Evolutionary conservation across 2,888 invertebrate genomes (phyloP).

Genomic region (Gisinianus flammeolus): DNA sequence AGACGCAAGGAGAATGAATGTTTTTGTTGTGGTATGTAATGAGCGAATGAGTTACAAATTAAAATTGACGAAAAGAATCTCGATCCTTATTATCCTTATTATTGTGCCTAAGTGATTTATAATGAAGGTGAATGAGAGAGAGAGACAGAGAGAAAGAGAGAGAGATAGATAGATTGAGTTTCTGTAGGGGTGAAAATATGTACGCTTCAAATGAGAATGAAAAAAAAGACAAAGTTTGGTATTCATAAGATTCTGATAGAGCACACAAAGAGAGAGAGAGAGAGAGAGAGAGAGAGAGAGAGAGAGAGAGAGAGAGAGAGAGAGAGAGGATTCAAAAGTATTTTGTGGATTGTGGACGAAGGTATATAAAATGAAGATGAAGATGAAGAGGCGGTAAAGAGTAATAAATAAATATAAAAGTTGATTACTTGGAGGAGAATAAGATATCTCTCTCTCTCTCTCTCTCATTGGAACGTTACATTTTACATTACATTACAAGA

Average conservation of each 20-base stretch:
- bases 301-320: no score
- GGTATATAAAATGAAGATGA: not conserved
- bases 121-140: slow-evolving; percentile 10
- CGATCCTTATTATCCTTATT: not conserved
- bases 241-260: slow-evolving; percentile 10
- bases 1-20: no score
- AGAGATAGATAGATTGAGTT: not conserved
- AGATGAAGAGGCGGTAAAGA: slow-evolving; percentile 33
- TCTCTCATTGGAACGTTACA: slow-evolving; percentile 12
- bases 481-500: no score
- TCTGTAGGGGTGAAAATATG: not conserved
- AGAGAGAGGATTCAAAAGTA: not conserved
- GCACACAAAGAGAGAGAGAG: not conserved
- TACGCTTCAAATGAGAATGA: not conserved
- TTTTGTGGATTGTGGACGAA: not conserved
- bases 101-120: slow-evolving; percentile 10
- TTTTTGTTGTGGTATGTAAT: no score
- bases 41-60: no score
- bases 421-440: slow-evolving; percentile 30
- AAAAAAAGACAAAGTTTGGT: slow-evolving; percentile 14
- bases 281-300: no score
- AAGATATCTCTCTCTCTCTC: slow-evolving; percentile 26
- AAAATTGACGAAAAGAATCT: no score
- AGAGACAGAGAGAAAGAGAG: not conserved
- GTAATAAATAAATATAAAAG: slow-evolving; percentile 37